Percentiles rank a stretch among this genome's conserved stretches.
Evolutionary conservation across 2,888 invertebrate species (phyloP).

Genomic region (Tachina grossa): DNA sequence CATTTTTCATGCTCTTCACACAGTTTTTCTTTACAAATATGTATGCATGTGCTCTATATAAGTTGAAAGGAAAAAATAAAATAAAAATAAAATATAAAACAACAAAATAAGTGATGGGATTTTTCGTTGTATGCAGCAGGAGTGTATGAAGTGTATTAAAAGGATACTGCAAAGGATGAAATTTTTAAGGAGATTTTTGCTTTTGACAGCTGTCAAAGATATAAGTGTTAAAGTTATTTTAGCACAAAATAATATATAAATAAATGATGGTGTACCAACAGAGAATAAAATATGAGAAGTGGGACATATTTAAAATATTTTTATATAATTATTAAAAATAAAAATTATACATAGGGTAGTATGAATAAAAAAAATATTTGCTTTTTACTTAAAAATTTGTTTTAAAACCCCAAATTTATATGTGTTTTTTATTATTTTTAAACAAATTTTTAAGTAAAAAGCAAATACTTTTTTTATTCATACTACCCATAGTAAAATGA

Average conservation of each 20-base stretch:
- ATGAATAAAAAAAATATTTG: too few relatives aligned
- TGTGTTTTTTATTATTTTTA: too few relatives aligned
- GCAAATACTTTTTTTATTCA: too few relatives aligned
- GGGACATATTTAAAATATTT: not conserved
- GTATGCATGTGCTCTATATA: not conserved
- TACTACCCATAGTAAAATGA: too few relatives aligned
- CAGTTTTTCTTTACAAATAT: not conserved
- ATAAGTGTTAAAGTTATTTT: conserved; percentile 56
- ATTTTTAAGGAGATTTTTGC: conserved; percentile 45
- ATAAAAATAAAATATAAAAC: conserved; percentile 7
- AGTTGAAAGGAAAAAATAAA: not conserved
- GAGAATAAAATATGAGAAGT: not conserved
- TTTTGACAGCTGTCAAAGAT: conserved; percentile 65
- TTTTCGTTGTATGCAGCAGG: not conserved
- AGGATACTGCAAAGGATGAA: conserved; percentile 40
- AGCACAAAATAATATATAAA: not conserved
- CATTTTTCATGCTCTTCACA: conserved; percentile 29
- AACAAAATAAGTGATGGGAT: not conserved
- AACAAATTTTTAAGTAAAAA: too few relatives aligned
- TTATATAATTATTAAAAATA: not conserved
- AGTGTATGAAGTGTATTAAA: conserved; percentile 40
- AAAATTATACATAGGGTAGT: too few relatives aligned
- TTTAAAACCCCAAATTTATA: too few relatives aligned
- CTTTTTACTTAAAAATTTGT: too few relatives aligned
- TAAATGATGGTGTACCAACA: not conserved